A percentile compares a stretch with the other conserved stretches of the same genome.
phyloP scores from a whole-genome alignment of 2,888 invertebrate species.

The Anaspis maculata region DNA sequence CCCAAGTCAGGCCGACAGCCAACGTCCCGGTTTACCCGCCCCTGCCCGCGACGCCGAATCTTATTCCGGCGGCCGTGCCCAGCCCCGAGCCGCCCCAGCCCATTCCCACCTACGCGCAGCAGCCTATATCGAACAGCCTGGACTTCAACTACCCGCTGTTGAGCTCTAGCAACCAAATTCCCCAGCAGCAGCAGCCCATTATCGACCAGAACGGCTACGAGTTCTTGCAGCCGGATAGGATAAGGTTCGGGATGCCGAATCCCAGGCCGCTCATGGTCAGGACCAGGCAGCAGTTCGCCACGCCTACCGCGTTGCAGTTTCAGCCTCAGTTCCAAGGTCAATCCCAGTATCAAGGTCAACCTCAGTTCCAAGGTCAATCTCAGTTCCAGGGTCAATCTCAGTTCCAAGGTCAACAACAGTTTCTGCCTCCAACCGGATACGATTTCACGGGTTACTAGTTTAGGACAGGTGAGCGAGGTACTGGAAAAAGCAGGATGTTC shows the following conservation, averaged over 20 bases:
- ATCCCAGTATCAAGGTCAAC: conserved; percentile 5
- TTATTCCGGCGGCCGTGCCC: conserved; percentile 31
- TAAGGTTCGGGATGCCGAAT: conserved; percentile 25
- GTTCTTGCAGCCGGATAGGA: conserved; percentile 22
- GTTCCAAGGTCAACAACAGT: neutral
- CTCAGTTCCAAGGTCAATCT: conserved; percentile 5
- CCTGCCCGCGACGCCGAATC: conserved; percentile 26
- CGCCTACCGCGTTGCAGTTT: conserved; percentile 21
- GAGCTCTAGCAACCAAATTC: conserved; percentile 1
- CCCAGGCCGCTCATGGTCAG: conserved; percentile 21
- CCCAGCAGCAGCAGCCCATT: conserved; percentile 10
- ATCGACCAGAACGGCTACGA: conserved; percentile 25
- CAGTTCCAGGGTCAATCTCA: conserved; percentile 10
- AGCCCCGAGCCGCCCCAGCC: conserved; percentile 14
- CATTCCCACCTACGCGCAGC: neutral
- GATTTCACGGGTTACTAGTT: too few species aligned
- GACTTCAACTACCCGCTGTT: conserved; percentile 16
- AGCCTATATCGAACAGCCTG: conserved; percentile 4
- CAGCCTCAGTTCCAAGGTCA: conserved; percentile 9
- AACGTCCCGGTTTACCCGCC: conserved; percentile 27
- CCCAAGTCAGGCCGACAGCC: conserved; percentile 25
- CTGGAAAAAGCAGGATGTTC: too few species aligned
- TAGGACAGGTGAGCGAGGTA: too few species aligned
- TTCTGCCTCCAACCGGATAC: conserved; percentile 10
- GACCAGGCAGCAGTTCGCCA: conserved; percentile 26